Base-by-base conservation (phyloP, 30 jellyfish, hydroid and myxozoan species). In the Euphysa ruthae region DNA sequence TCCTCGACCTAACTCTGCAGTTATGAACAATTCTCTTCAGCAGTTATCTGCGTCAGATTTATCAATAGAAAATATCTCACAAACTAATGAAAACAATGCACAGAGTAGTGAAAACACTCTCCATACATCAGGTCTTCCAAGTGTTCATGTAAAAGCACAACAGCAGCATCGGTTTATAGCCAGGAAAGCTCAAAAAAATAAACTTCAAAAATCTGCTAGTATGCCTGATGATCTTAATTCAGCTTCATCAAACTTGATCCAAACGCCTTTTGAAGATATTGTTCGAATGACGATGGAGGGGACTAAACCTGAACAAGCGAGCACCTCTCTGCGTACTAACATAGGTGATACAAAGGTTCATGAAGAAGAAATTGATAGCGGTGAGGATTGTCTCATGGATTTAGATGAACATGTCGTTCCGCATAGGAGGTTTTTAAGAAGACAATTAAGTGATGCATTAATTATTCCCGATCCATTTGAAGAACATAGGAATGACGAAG, bases 381-480 rank as follows among this genome's bases (percentile, higher is more conserved):
- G 75, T 43, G 64, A 70, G 32, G 81, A 83, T 6, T 68, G 91
- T 66, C 72, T 74, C 6, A 77, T 73, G 32, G 42, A 52, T 28
- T 76, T 77, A 1, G 55, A 43, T 7, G 72, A 32, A 46, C 32
- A 79, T 24, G 34, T 31, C 26, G 75, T 49, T 49, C 69, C 83
- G 19, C 15, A 7, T 21, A 70, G 71, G 69, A 2, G 75, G 56
- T 21, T 56, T 64, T 19, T 34, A 43, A 33, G 30, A 7, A 71
- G 96, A 44, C 98, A 81, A 24, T 70, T 73, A 63, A 89, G 98
- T 71, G 98, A 89, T 24, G 84, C 91, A 23, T 50, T 89, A 35
- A 69, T 89, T 13, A 89, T 89, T 19, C 98, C 98, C 5, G 94
- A 89, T 44, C 98, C 98, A 3, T 89, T 89, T 52, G 94, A 79